These are phyloP conservation scores for Hypotaenidia okinawae DNA, from an alignment of 2,797 vertebrate species.

Conservation along the genomic window DNA sequence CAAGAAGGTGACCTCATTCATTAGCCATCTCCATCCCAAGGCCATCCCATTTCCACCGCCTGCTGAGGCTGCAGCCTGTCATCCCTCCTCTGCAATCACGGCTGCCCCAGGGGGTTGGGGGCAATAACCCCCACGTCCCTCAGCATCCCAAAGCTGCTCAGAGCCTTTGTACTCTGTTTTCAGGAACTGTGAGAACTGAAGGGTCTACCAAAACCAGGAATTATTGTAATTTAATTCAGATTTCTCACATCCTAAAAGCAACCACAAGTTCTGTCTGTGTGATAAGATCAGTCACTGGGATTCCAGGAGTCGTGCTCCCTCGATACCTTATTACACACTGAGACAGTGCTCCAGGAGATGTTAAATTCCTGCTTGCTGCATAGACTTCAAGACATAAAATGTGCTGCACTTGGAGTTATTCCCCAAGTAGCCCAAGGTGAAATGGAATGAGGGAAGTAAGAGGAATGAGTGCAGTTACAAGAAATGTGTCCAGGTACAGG, in stretches of 20 bases:
- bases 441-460: not conserved
- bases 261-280: not conserved
- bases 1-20: not conserved
- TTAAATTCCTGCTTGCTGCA: not conserved
- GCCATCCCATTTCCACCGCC: not conserved
- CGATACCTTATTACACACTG: not conserved
- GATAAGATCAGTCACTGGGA: not conserved
- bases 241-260: not conserved
- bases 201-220: not conserved
- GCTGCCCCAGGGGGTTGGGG: not conserved
- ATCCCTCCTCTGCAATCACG: not conserved
- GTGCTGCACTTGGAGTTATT: not conserved
- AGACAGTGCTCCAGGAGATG: not conserved
- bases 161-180: not conserved
- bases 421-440: not conserved
- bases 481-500: not conserved
- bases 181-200: not conserved
- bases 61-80: not conserved
- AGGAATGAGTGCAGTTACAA: not conserved
- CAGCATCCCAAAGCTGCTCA: not conserved
- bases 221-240: conserved; percentile 25
- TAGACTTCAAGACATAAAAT: not conserved
- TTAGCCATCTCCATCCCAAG: not conserved
- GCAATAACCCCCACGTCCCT: not conserved
- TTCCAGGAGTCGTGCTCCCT: not conserved